These are phyloP conservation scores for Nemotelus nigrinus DNA, from an alignment of 2,888 invertebrate species.

Conservation along the genomic window DNA sequence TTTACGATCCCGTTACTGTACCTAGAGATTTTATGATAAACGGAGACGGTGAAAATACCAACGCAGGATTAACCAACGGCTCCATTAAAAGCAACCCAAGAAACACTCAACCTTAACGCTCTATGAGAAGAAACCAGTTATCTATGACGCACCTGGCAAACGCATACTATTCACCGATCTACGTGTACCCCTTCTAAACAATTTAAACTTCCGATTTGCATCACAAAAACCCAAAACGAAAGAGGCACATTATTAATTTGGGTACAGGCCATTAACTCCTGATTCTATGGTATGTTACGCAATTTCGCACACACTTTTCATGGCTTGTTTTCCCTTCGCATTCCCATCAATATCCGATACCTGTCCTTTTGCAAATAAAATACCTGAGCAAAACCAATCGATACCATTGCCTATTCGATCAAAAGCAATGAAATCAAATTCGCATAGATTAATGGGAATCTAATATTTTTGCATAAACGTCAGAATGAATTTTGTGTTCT, in stretches of 20 bases:
- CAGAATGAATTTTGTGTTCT: conserved; percentile 35
- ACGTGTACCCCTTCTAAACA: too few species aligned
- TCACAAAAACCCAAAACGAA: conserved; percentile 23
- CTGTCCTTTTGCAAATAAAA: neutral
- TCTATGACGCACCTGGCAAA: too few species aligned
- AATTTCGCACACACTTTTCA: conserved; percentile 6
- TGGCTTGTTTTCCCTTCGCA: neutral
- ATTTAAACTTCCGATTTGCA: conserved; percentile 24
- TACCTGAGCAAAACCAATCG: neutral
- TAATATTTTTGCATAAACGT: conserved; percentile 45
- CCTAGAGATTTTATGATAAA: conserved; percentile 11
- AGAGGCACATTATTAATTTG: conserved; percentile 17
- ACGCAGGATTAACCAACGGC: too few species aligned
- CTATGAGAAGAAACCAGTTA: too few species aligned
- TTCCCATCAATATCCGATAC: neutral
- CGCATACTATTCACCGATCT: too few species aligned
- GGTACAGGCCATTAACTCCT: conserved; percentile 40
- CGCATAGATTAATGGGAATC: conserved; percentile 43
- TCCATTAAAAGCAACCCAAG: too few species aligned
- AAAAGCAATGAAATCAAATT: conserved; percentile 8
- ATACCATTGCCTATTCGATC: neutral
- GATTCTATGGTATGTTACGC: conserved; percentile 34
- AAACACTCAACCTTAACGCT: too few species aligned
- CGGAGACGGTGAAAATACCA: conserved; percentile 24
- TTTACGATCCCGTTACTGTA: conserved; percentile 27